These are phyloP conservation scores for Sipunculus nudus DNA, from an alignment of 2,888 invertebrate species.

Conservation along the genomic window DNA sequence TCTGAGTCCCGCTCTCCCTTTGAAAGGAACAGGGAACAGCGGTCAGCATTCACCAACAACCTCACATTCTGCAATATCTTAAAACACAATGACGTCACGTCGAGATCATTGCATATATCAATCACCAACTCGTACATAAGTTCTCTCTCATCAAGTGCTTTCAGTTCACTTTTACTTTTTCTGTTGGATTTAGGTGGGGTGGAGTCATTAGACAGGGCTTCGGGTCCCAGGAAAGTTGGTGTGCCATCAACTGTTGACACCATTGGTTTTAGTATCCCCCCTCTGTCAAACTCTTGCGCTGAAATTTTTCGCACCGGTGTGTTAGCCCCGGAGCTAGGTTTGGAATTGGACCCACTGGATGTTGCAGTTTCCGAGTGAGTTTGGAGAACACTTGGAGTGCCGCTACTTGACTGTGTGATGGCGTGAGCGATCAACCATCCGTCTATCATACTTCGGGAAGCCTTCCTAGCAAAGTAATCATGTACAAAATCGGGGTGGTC, in stretches of 20 bases:
- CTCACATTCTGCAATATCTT: slow-evolving; percentile 65
- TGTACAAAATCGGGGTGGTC: slow-evolving; percentile 95
- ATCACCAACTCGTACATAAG: slow-evolving; percentile 65
- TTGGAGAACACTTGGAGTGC: slow-evolving; percentile 41
- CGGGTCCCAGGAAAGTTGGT: slow-evolving; percentile 81
- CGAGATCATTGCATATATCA: slow-evolving; percentile 65
- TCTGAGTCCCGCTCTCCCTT: slow-evolving; percentile 65
- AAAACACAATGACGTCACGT: slow-evolving; percentile 62
- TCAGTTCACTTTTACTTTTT: slow-evolving; percentile 70
- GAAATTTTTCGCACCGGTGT: slow-evolving; percentile 94
- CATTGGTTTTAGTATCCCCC: slow-evolving; percentile 89
- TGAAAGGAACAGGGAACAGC: slow-evolving; percentile 64
- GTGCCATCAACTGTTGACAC: slow-evolving; percentile 90
- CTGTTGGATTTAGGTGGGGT: slow-evolving; percentile 61
- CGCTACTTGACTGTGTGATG: slow-evolving; percentile 49
- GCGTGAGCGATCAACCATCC: slow-evolving; percentile 80
- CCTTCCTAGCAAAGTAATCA: slow-evolving; percentile 92
- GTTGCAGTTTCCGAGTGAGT: slow-evolving; percentile 26
- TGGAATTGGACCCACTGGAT: slow-evolving; percentile 68
- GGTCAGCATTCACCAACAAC: slow-evolving; percentile 61
- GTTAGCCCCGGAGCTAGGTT: slow-evolving; percentile 86
- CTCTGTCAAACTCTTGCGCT: slow-evolving; percentile 94
- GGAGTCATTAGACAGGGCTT: slow-evolving; percentile 24
- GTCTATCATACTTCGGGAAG: slow-evolving; percentile 90
- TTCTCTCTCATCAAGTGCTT: slow-evolving; percentile 62